Conservation (phyloP, 2,888 invertebrate species). For the Tortrix viridana region DNA sequence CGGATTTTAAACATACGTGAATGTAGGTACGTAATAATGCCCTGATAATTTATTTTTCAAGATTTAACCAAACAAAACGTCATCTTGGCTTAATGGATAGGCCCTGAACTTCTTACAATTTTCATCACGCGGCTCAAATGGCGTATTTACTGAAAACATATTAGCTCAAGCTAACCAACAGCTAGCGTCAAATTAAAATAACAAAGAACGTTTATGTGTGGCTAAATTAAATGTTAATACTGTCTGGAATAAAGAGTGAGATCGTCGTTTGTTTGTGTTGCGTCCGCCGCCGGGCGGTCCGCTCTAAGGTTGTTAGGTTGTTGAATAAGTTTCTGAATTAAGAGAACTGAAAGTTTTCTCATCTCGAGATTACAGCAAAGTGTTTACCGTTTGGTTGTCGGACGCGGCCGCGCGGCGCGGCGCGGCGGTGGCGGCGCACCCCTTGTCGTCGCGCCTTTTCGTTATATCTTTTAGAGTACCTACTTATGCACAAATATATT, state of each 20-base stretch:
- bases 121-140: neutral
- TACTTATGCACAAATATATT: neutral
- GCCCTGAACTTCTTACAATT: too few species aligned
- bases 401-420: conserved; percentile 68
- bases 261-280: conserved; percentile 75
- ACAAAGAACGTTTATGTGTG: conserved; percentile 21
- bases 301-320: conserved; percentile 84
- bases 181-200: conserved; percentile 9
- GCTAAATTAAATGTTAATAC: conserved; percentile 55
- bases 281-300: conserved; percentile 74
- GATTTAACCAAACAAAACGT: neutral
- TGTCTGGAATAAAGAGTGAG: conserved; percentile 73
- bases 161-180: neutral
- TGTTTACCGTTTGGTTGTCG: conserved; percentile 84
- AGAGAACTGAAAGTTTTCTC: conserved; percentile 85
- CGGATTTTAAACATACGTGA: conserved; percentile 3
- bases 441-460: conserved; percentile 15
- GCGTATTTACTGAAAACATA: neutral
- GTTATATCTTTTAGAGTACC: neutral
- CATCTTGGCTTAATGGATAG: too few species aligned
- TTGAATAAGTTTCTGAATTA: conserved; percentile 85
- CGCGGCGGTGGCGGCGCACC: conserved; percentile 38
- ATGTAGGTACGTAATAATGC: neutral
- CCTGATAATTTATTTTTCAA: neutral
- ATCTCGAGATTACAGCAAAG: conserved; percentile 85